Evolutionary conservation across 2,797 vertebrate species (phyloP), one percentile per base, ranked within the genome.

Genomic region (Sylvilagus floridanus): DNA sequence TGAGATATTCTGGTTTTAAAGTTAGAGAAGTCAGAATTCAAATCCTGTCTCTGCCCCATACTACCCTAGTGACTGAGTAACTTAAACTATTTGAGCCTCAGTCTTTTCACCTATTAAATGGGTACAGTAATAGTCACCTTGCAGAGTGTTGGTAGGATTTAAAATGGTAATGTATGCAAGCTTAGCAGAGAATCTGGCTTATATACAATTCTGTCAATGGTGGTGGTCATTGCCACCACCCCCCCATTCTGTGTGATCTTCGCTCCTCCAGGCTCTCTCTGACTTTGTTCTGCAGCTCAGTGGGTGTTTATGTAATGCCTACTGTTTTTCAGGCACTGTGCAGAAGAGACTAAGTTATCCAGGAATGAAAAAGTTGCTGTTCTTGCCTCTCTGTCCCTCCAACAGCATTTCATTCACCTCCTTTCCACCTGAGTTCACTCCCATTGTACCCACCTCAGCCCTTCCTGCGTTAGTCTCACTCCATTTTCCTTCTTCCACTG

Each of bases 51-150:
- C 90, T 79, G 50, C 54, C 60, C 21, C 37, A 88, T 90, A 85
- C n/a, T 82, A 71, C 17, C 54, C 57, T 4, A 82, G 35, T 87
- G 42, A 78, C 28, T 57, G 62, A 95, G 71, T 84, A 91, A 57
- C 78, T 84, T 90, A 82, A 94, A 63, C 54, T 83, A 22, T 42
- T 26, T 57, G 30, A 88, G 62, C 72, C 90, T 93, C 93, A 42
- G 83, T 95, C 93, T 95, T 84, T 90, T 93, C 62, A 50, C 73
- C 93, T 84, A 37, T 79, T 90, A 92, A 94, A 69, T 94, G 82
- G 63, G n/a, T 4, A 54, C 77, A 69, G 42, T 83, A 90, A 16
- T 63, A 88, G 63, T 90, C 65, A 81, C 12, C 37, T 94, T 17
- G 42, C 14, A 65, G 78, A 42, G 21, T 65, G 11, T 79, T 77